Evolutionary conservation across 2,888 invertebrate species (phyloP), one percentile per base, ranked within the genome.

Genomic region (Mesopsocus fuscifrons): DNA sequence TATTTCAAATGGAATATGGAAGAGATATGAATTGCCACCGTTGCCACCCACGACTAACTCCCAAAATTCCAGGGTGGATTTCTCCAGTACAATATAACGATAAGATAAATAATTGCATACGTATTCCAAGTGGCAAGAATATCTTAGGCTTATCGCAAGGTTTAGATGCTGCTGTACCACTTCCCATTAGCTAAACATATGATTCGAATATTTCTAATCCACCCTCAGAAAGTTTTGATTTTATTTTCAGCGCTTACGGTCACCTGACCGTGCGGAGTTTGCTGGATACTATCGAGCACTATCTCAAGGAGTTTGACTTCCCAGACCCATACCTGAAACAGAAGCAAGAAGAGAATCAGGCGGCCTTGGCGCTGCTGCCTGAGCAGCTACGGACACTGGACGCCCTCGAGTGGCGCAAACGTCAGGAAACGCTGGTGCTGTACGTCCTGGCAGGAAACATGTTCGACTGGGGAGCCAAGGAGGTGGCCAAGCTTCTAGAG

Each of bases 401-500:
- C 43, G 54, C 55, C 1, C 48, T 63, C 20, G 58, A 59, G 5
- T 34, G 45, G 5, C 40, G 41, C 6, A 47, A 50, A 18, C 49
- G 50, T 8, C 45, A 49, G 31, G 43, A 64, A 48, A 63, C 65
- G 41, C 53, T 75, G 15, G 64, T 68, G 18, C 56, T 69, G 58
- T 71, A 71, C n/a, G 56, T 75, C 32, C 57, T 77, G 31, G 68
- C 71, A 57, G 89, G 94, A 17, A 97, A 97, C 61, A 88, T 95
- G 65, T 95, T 95, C 65, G 95, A 97, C 61, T 94, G 92, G 89
- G 95, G 95, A 42, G 92, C 95, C 2, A 79, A 82, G 60, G 89
- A 88, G 55, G 83, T 91, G 2, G 77, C 82, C 15, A 71, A 74
- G 52, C 75, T 94, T 49, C 69, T 95, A 65, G 82, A 89, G 59